phyloP scores from a whole-genome alignment of 1,140 invertebrate species.

The roundworm (Caenorhabditis elegans) region DNA sequence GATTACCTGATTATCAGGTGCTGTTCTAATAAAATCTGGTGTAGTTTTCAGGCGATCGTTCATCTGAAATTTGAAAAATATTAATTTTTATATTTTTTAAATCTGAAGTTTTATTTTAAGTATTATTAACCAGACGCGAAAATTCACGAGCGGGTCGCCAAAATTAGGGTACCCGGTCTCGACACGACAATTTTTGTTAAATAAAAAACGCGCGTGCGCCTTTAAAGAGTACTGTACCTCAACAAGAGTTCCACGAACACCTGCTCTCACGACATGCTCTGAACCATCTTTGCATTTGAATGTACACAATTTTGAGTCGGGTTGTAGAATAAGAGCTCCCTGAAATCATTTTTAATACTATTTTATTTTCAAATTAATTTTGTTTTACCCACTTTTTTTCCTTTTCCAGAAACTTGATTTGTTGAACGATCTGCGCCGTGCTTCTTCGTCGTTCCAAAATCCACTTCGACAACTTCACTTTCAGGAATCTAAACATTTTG shows the following conservation, averaged over 20 bases:
- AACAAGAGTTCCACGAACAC: slow-evolving; percentile 40
- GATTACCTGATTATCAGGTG: slow-evolving; percentile 7
- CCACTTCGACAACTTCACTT: slow-evolving; percentile 33
- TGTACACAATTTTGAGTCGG: slow-evolving; percentile 47
- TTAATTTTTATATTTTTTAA: neutral
- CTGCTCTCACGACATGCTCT: slow-evolving; percentile 36
- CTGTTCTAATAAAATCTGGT: slow-evolving; percentile 28
- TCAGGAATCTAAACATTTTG: neutral
- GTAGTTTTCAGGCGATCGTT: slow-evolving; percentile 27
- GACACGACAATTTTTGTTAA: too few species aligned
- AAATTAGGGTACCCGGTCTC: too few species aligned
- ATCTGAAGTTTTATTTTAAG: neutral
- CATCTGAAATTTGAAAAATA: neutral
- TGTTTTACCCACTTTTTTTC: slow-evolving; percentile 40
- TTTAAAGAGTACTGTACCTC: slow-evolving; percentile 24
- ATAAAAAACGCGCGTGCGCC: too few species aligned
- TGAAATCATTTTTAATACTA: neutral
- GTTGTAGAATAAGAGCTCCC: slow-evolving; percentile 43
- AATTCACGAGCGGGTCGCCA: too few species aligned
- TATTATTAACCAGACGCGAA: neutral
- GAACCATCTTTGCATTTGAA: slow-evolving; percentile 41
- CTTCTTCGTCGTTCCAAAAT: slow-evolving; percentile 43
- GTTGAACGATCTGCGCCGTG: slow-evolving; percentile 42
- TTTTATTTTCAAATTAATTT: too few species aligned
- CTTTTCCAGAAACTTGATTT: slow-evolving; percentile 43